Base-by-base conservation (phyloP, 2,888 invertebrate species). In the Platypus cylindrus region DNA sequence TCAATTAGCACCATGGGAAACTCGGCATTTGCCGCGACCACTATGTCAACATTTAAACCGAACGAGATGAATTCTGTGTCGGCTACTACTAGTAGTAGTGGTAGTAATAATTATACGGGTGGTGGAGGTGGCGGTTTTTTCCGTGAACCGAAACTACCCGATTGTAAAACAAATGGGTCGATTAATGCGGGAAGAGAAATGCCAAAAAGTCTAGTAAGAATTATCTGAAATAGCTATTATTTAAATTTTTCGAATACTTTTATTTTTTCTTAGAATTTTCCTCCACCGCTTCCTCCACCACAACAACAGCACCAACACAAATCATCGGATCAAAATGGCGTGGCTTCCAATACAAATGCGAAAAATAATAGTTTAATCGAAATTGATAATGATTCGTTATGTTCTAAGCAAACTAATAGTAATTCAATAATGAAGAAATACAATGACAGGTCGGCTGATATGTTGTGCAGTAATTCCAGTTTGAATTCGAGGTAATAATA, bases 381-480 rank as follows among this genome's bases (percentile, higher is more conserved):
- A 12, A 5, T 11, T 5, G 29, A 29, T 14, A 14, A 13, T n/a
- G 27, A 23, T 9, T 5, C 9, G 34, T 12, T 12, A 15, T 20
- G 28, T 17, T 5, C 12, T 9, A 35, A 35, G 17, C 35, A 11
- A 14, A n/a, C n/a, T n/a, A n/a, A n/a, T n/a, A n/a, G n/a, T n/a
- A 40, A 33, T 26, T 29, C 36, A 5, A 32, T 36, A 5, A 38
- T 33, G 23, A 41, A 35, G 23, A 52, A 47, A 24, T 46, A 43
- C 27, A 52, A 50, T 7, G 50, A 51, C 17, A 41, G 52, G 15
- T 48, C 51, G 7, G 58, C 55, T 20, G 59, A 64, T 16, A 66
- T 67, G 16, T 56, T 68, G 37, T 50, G 69, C 16, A 71, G 72
- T 46, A 68, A 70, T 16, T 65, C 67, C 14, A 71, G 71, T 45